Conservation (phyloP, 2,888 invertebrate species). For the Patella pellucida region DNA sequence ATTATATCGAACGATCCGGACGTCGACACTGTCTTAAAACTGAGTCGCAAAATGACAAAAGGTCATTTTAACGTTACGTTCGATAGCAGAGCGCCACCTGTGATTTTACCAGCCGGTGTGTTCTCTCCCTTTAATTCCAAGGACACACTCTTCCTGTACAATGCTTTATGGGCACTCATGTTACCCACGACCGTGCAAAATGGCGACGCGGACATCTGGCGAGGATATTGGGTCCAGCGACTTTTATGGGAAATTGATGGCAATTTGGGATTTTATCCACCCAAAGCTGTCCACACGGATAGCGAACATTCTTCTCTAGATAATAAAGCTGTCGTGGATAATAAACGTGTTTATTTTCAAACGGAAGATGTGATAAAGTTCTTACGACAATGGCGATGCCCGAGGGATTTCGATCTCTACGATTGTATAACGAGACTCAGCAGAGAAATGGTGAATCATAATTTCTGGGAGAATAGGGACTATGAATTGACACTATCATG, state of each 20-base stretch:
- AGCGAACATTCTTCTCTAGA: slow-evolving; percentile 43
- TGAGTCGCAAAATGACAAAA: slow-evolving; percentile 40
- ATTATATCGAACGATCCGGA: slow-evolving; percentile 59
- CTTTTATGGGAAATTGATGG: slow-evolving; percentile 49
- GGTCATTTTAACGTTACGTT: slow-evolving; percentile 43
- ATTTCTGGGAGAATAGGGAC: slow-evolving; percentile 33
- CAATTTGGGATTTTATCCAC: slow-evolving; percentile 45
- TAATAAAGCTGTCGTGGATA: slow-evolving; percentile 46
- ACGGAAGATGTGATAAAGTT: slow-evolving; percentile 37
- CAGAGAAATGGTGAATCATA: slow-evolving; percentile 33
- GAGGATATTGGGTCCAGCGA: slow-evolving; percentile 55
- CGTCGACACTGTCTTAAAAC: slow-evolving; percentile 56
- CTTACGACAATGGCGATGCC: slow-evolving; percentile 43
- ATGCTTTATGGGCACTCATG: slow-evolving; percentile 55
- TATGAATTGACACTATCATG: slow-evolving; percentile 7
- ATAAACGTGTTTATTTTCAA: slow-evolving; percentile 36
- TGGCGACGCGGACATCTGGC: slow-evolving; percentile 54
- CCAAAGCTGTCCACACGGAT: slow-evolving; percentile 43
- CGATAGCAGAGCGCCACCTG: slow-evolving; percentile 47
- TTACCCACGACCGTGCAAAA: slow-evolving; percentile 48
- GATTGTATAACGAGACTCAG: slow-evolving; percentile 38
- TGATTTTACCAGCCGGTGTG: slow-evolving; percentile 44
- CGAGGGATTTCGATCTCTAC: slow-evolving; percentile 28
- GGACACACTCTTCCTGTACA: slow-evolving; percentile 52
- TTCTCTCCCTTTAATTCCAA: slow-evolving; percentile 57